These are phyloP conservation scores for Microplitis mediator DNA, from an alignment of 1,140 invertebrate genomes.

Conservation along the genomic window DNA sequence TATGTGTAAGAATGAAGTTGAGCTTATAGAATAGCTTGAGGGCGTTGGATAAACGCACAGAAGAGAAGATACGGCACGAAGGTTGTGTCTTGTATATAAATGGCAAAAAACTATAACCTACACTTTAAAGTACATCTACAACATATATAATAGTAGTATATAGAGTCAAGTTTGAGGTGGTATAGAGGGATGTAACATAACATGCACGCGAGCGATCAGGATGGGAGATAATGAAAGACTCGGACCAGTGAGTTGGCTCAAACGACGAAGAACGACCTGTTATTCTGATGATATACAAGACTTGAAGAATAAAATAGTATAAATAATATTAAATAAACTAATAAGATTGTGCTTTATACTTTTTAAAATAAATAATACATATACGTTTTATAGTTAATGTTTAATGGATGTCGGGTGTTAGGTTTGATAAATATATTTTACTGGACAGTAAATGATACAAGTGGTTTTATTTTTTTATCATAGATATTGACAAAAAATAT, in stretches of 20 bases:
- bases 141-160: no score
- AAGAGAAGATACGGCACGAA: neutral
- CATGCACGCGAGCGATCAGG: constrained; percentile 24
- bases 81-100: neutral
- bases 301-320: neutral
- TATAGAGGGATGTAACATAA: constrained; percentile 5
- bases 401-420: no score
- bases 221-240: constrained; percentile 19
- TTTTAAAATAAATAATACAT: no score
- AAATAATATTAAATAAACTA: neutral
- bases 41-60: neutral
- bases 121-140: neutral
- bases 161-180: neutral
- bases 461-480: no score
- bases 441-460: no score
- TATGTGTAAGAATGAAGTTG: neutral
- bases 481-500: no score
- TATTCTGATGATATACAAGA: neutral
- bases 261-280: neutral
- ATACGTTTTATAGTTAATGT: no score
- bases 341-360: no score
- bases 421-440: no score
- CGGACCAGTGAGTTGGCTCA: constrained; percentile 10
- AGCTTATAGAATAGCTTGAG: neutral
- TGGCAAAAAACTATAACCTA: neutral